Evolutionary conservation across 2,888 invertebrate species (phyloP).

Genomic region (Raillietiella orientalis): DNA sequence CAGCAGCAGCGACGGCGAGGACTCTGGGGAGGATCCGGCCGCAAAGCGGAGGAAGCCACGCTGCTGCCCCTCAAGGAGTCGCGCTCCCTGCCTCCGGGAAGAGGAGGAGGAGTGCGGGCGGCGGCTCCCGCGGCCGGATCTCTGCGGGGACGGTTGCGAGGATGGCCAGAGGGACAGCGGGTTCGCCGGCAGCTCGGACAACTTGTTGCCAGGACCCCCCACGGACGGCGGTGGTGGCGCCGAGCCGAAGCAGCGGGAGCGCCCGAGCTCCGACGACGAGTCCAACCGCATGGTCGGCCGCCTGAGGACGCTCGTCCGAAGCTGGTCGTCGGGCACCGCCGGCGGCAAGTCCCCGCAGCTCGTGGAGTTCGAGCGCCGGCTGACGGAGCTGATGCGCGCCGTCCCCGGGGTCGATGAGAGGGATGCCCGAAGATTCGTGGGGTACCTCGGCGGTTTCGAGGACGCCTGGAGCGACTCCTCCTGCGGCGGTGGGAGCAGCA

Average conservation of each 20-base stretch:
- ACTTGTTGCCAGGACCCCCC: conserved; percentile 25
- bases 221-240: conserved; percentile 2
- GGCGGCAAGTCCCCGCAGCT: conserved; percentile 51
- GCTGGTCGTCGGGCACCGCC: not conserved
- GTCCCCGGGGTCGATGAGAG: conserved; percentile 64
- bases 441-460: conserved; percentile 64
- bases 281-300: conserved; percentile 83
- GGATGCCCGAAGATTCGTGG: no score
- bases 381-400: conserved; percentile 66
- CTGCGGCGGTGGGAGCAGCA: conserved; percentile 65
- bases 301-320: no score
- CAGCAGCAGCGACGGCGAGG: conserved; percentile 7
- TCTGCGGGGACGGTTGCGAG: conserved; percentile 2
- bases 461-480: conserved; percentile 81
- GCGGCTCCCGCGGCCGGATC: conserved; percentile 2
- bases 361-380: conserved; percentile 58
- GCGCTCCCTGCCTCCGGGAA: conserved; percentile 9
- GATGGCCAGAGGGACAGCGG: conserved; percentile 32
- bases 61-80: no score
- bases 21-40: conserved; percentile 6
- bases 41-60: conserved; percentile 5
- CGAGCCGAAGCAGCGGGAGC: conserved; percentile 6
- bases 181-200: conserved; percentile 60
- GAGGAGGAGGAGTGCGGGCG: conserved; percentile 21
- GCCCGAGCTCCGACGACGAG: conserved; percentile 76